phyloP scores from a whole-genome alignment of 2,113 vertebrate genomes.

The Nothobranchius kuhntae region DNA sequence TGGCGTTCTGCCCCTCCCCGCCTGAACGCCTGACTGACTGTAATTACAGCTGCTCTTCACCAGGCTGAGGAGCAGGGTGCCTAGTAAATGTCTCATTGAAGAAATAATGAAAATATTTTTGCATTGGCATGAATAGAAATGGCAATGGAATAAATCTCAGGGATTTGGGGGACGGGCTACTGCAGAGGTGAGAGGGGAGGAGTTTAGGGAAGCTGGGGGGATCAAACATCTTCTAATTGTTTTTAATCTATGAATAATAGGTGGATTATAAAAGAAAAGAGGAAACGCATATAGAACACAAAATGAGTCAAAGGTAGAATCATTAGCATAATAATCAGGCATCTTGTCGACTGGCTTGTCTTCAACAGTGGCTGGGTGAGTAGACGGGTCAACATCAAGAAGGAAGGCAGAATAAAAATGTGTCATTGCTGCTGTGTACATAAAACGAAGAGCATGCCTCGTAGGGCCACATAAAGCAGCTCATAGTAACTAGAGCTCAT shows the following conservation, averaged over 20 bases:
- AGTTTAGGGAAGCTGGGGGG: constrained; percentile 14
- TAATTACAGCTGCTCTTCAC: constrained; percentile 46
- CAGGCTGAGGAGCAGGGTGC: constrained; percentile 38
- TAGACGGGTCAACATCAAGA: constrained; percentile 35
- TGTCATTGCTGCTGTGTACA: constrained; percentile 17
- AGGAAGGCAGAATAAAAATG: constrained; percentile 23
- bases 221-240: background rate
- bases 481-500: constrained; percentile 10
- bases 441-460: constrained; percentile 5
- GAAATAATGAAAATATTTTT: constrained; percentile 62
- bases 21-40: constrained; percentile 31
- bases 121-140: constrained; percentile 40
- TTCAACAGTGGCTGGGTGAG: constrained; percentile 18
- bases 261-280: background rate
- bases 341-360: constrained; percentile 18
- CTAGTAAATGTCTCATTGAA: constrained; percentile 59
- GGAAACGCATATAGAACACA: background rate
- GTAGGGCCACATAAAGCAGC: constrained; percentile 11
- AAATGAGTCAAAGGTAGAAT: constrained; percentile 9
- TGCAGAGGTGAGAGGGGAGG: constrained; percentile 16
- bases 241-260: background rate
- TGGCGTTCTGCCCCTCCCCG: constrained; percentile 20
- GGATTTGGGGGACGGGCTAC: constrained; percentile 30
- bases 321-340: constrained; percentile 25
- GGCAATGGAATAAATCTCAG: constrained; percentile 18